Evolutionary conservation across 2,113 vertebrate genomes (phyloP), one percentile per base, ranked within the genome.

Genomic region (Dissostichus mawsoni): DNA sequence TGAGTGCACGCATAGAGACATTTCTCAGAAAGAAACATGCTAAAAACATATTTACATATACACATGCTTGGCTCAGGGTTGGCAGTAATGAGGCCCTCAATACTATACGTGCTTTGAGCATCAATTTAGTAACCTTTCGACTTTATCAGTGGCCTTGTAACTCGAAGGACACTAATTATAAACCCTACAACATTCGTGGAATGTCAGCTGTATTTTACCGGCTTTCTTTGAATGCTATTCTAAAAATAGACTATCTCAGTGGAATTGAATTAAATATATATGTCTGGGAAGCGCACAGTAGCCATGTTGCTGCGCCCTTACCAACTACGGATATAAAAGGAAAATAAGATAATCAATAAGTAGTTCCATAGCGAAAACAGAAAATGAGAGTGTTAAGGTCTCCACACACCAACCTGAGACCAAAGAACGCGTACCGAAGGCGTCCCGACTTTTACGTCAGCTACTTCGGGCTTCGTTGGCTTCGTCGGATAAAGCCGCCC

Each of bases 51-150:
- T 61, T 51, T n/a, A 45, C 36, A 45, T 13, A 56, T 50, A 56
- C 9, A 76, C 13, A 51, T n/a, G 4, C 20, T 44, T 10, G 36
- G 58, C 20, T 86, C 44, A 74, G 45, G 44, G 44, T 68, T 78
- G 33, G 48, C 70, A 81, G 57, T 86, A 85, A 90, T 83, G 41
- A 86, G 83, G 52, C 50, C 20, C 57, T 66, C 67, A 76, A 78
- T 73, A 52, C 17, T 53, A 53, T 65, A 72, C 5, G 14, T 64
- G 84, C 68, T 50, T 76, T 64, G n/a, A 79, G 61, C 61, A 59
- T 72, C 68, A 82, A 80, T 84, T 81, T 53, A 78, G 79, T 87
- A 77, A 85, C 57, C 45, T 64, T 58, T 80, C 75, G 58, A 45
- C 78, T 78, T 92, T 53, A 87, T 81, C 76, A 44, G 18, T 20